phyloP scores from a whole-genome alignment of 1,140 invertebrate genomes.

The Homalodisca vitripennis region DNA sequence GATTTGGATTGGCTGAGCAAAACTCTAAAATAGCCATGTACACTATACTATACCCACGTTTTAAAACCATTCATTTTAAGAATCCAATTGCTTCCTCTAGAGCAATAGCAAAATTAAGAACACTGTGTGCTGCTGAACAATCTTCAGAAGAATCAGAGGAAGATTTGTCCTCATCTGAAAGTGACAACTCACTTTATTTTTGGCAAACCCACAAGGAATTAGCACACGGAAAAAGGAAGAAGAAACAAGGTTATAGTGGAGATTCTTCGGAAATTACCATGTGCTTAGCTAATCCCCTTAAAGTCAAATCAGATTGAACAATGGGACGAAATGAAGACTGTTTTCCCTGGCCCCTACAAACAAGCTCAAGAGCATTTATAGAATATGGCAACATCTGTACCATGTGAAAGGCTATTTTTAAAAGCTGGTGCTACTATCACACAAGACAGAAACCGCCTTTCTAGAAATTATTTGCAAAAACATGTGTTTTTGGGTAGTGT shows the following conservation, averaged over 20 bases:
- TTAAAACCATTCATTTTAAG: slow-evolving; percentile 40
- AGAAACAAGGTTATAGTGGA: background rate
- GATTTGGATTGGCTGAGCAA: slow-evolving; percentile 45
- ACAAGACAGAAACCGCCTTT: slow-evolving; percentile 32
- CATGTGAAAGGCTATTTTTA: slow-evolving; percentile 48
- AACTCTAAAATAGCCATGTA: slow-evolving; percentile 43
- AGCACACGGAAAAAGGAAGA: slow-evolving; percentile 14
- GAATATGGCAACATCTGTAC: slow-evolving; percentile 47
- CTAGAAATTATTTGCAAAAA: slow-evolving; percentile 23
- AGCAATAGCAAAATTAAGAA: slow-evolving; percentile 28
- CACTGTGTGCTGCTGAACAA: background rate
- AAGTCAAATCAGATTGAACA: slow-evolving; percentile 45
- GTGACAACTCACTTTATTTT: slow-evolving; percentile 30
- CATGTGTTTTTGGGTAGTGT: slow-evolving; percentile 28
- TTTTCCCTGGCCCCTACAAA: slow-evolving; percentile 44
- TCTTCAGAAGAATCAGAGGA: slow-evolving; percentile 21
- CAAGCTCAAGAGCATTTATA: slow-evolving; percentile 45
- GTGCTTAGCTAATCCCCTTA: slow-evolving; percentile 23
- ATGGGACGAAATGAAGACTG: slow-evolving; percentile 45
- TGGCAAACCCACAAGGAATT: slow-evolving; percentile 33
- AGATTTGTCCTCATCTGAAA: background rate
- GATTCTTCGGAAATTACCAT: background rate
- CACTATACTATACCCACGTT: slow-evolving; percentile 47
- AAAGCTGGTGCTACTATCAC: slow-evolving; percentile 41
- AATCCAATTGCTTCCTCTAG: slow-evolving; percentile 32